phyloP scores from a whole-genome alignment of 2,113 vertebrate genomes.

The Heterocephalus glaber region DNA sequence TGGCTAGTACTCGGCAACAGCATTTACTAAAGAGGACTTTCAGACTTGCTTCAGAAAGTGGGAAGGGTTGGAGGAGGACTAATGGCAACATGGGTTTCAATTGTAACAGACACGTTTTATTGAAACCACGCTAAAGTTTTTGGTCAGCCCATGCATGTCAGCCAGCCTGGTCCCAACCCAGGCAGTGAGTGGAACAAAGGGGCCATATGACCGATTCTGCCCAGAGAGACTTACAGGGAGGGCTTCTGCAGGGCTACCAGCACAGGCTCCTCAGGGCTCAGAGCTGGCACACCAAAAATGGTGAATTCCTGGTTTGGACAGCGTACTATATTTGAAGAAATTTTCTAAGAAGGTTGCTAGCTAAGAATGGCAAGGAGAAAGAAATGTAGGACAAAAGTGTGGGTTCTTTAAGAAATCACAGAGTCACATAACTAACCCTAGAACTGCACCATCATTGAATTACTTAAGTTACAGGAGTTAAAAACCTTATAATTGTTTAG shows the following conservation, averaged over 20 bases:
- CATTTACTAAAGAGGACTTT: neutral
- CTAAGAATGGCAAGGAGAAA: slow-evolving; percentile 7
- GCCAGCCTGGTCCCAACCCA: neutral
- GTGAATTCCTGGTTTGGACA: neutral
- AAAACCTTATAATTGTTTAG: neutral
- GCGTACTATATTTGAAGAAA: neutral
- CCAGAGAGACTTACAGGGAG: neutral
- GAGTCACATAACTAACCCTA: neutral
- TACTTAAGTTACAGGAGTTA: neutral
- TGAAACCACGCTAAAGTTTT: neutral
- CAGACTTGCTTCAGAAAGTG: neutral
- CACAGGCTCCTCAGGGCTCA: neutral
- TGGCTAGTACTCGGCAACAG: neutral
- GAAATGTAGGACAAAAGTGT: neutral
- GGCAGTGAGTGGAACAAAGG: neutral
- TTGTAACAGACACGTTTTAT: neutral
- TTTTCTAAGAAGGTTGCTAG: neutral
- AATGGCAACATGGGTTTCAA: neutral
- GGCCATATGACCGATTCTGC: neutral
- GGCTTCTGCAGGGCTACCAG: neutral
- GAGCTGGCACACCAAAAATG: neutral
- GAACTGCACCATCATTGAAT: neutral
- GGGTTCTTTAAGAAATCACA: neutral
- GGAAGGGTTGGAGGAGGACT: neutral
- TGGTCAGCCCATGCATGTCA: neutral